Conservation (phyloP, 23 tunicate genomes). For the Trididemnum clinides region DNA sequence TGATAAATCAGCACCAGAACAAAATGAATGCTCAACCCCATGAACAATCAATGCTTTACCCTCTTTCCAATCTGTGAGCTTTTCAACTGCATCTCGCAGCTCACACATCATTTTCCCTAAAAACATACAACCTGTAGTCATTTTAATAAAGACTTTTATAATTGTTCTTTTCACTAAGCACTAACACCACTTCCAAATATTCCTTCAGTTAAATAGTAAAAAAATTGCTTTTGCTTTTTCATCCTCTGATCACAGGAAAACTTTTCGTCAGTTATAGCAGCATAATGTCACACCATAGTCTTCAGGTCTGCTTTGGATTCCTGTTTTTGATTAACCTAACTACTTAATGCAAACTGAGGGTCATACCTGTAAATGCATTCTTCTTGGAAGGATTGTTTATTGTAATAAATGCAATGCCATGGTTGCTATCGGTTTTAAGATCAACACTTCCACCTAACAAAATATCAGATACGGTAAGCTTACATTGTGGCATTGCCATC, state of each 20-base stretch:
- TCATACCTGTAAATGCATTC: conserved; percentile 53
- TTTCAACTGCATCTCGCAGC: conserved; percentile 37
- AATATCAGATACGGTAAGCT: no score
- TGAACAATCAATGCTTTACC: conserved; percentile 52
- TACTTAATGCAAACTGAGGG: neutral
- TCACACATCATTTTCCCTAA: conserved; percentile 60
- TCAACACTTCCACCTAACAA: conserved; percentile 50
- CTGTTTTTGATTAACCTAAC: neutral
- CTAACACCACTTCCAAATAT: neutral
- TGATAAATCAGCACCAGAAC: conserved; percentile 63
- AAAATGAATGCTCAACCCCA: conserved; percentile 48
- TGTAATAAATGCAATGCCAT: conserved; percentile 24
- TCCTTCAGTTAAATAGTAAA: neutral
- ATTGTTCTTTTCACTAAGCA: neutral
- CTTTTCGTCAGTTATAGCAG: neutral
- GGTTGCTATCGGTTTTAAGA: neutral
- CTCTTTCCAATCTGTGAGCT: conserved; percentile 23
- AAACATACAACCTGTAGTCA: neutral
- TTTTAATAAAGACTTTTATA: neutral
- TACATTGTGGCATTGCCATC: no score
- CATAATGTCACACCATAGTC: neutral
- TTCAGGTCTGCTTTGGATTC: neutral
- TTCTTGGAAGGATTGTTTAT: conserved; percentile 46
- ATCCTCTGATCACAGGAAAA: neutral
- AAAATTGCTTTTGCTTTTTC: neutral